A percentile compares a stretch with the other conserved stretches of the same genome.
phyloP scores from a whole-genome alignment of 2,888 invertebrate genomes.

The Cosmia trapezina region DNA sequence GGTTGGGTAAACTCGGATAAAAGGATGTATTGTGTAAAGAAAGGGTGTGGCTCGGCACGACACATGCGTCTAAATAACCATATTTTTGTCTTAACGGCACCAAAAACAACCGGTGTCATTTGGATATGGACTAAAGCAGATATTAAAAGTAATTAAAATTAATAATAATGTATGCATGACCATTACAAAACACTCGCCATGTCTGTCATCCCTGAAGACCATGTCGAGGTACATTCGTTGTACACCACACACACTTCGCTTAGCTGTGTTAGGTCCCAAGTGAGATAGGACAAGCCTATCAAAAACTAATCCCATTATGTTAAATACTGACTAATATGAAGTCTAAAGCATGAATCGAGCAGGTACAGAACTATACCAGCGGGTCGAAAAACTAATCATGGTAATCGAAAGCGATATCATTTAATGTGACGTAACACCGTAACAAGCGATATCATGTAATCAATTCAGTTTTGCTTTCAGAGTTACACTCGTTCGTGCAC shows the following conservation, averaged over 20 bases:
- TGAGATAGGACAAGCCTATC: slow-evolving; percentile 23
- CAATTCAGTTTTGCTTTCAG: slow-evolving; percentile 45
- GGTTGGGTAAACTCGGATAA: slow-evolving; percentile 51
- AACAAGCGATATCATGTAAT: too few species aligned
- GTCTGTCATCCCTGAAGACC: slow-evolving; percentile 17
- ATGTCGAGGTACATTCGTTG: not conserved
- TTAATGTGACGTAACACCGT: slow-evolving; percentile 34
- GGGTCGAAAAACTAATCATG: slow-evolving; percentile 43
- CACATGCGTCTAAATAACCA: slow-evolving; percentile 4
- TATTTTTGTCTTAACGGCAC: not conserved
- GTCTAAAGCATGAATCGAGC: not conserved
- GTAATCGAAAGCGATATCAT: slow-evolving; percentile 42
- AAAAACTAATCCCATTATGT: slow-evolving; percentile 27
- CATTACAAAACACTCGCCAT: slow-evolving; percentile 8
- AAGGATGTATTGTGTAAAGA: slow-evolving; percentile 50
- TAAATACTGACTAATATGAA: slow-evolving; percentile 5
- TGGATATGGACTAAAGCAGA: not conserved
- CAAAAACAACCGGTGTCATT: not conserved
- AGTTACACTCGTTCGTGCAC: slow-evolving; percentile 35
- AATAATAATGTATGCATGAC: slow-evolving; percentile 8
- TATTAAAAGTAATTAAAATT: slow-evolving; percentile 21
- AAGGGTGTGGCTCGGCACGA: slow-evolving; percentile 50
- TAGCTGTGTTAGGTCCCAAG: slow-evolving; percentile 23
- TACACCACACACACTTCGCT: not conserved
- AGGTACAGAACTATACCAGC: slow-evolving; percentile 13